phyloP scores from a whole-genome alignment of 2,113 vertebrate genomes.

The Oriolus oriolus region DNA sequence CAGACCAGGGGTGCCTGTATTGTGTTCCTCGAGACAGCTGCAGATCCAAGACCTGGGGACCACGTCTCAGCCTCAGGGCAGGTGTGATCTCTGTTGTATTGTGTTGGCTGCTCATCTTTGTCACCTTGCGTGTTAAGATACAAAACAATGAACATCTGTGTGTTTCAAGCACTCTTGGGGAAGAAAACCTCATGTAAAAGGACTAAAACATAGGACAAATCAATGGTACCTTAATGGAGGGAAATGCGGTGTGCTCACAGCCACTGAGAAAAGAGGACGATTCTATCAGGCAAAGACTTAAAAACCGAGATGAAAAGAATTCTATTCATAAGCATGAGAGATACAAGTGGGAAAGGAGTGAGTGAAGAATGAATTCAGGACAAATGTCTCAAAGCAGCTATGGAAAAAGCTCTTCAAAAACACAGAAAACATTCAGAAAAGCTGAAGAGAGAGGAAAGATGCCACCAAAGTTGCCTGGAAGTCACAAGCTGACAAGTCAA shows the following conservation, averaged over 20 bases:
- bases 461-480: slow-evolving; percentile 37
- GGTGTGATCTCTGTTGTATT: not conserved
- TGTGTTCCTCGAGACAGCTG: fast-evolving
- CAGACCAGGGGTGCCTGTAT: fast-evolving
- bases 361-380: not conserved
- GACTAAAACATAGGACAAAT: fast-evolving
- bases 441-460: slow-evolving; percentile 9
- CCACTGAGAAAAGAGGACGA: not conserved
- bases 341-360: not conserved
- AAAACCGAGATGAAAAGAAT: not conserved
- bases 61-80: not conserved
- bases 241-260: fast-evolving
- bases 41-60: not conserved
- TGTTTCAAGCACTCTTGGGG: not conserved
- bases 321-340: not conserved
- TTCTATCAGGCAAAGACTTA: not conserved
- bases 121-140: not conserved
- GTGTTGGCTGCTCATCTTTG: not conserved
- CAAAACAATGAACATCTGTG: not conserved
- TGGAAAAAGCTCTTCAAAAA: not conserved
- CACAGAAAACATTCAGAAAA: not conserved
- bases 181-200: not conserved
- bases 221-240: fast-evolving
- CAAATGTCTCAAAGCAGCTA: not conserved
- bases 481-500: slow-evolving; percentile 44